phyloP scores from a whole-genome alignment of 1,140 invertebrate species.

The Philopotamus ludificatus region DNA sequence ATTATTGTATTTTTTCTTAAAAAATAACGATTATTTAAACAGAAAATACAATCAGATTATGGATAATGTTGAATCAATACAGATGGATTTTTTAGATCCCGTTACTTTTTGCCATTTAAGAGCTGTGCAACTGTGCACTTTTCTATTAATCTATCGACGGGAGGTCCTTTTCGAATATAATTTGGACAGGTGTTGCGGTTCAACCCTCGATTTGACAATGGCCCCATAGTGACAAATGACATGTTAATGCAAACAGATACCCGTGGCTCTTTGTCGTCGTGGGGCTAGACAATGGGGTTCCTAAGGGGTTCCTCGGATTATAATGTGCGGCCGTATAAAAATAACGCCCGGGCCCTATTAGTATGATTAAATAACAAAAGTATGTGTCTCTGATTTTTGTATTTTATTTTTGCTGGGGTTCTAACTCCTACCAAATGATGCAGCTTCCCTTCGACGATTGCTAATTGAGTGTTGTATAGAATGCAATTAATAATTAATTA shows the following conservation, averaged over 20 bases:
- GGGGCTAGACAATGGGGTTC: not conserved
- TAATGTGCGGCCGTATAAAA: not conserved
- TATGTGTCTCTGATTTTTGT: too few species aligned
- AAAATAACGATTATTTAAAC: too few species aligned
- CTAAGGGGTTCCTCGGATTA: constrained; percentile 14
- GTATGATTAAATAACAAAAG: too few species aligned
- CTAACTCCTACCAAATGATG: too few species aligned
- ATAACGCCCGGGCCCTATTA: too few species aligned
- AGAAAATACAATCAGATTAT: too few species aligned
- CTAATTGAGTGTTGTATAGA: too few species aligned
- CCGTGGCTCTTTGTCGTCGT: not conserved
- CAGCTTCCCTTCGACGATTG: too few species aligned
- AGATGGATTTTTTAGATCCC: not conserved
- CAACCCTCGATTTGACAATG: not conserved
- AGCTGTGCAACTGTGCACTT: not conserved
- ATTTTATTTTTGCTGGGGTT: too few species aligned
- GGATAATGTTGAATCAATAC: not conserved
- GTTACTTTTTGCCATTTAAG: constrained; percentile 4
- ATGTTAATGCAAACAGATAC: constrained; percentile 23
- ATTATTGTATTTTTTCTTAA: too few species aligned
- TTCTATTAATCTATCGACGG: not conserved
- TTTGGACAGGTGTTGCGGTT: constrained; percentile 13
- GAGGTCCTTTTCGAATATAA: constrained; percentile 1
- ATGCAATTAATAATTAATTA: too few species aligned
- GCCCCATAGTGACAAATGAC: constrained; percentile 20